phyloP scores from a whole-genome alignment of 2,888 invertebrate genomes.

The Teleiodes luculella region DNA sequence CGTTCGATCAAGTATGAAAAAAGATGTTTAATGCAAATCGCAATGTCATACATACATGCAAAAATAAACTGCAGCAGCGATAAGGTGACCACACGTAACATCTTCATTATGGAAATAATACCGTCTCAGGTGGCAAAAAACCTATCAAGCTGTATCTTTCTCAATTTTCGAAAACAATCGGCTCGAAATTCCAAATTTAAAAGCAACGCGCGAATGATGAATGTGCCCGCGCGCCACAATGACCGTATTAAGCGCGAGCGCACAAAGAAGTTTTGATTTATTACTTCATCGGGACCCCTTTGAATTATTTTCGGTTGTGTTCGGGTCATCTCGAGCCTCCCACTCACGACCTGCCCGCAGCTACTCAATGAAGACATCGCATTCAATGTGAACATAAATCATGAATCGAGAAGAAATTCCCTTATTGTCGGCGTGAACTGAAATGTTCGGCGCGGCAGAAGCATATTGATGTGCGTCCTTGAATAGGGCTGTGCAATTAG shows the following conservation, averaged over 20 bases:
- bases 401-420: slow-evolving; percentile 36
- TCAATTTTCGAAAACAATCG: slow-evolving; percentile 23
- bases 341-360: slow-evolving; percentile 71
- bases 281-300: slow-evolving; percentile 61
- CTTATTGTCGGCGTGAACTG: slow-evolving; percentile 36
- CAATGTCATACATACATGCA: background rate
- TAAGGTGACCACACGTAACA: background rate
- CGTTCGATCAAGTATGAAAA: too few species aligned
- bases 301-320: slow-evolving; percentile 44
- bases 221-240: slow-evolving; percentile 47
- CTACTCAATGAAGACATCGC: slow-evolving; percentile 67
- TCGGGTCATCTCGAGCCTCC: slow-evolving; percentile 62
- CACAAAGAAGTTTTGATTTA: slow-evolving; percentile 69
- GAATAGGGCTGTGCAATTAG: slow-evolving; percentile 10
- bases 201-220: slow-evolving; percentile 42
- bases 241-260: slow-evolving; percentile 52
- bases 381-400: slow-evolving; percentile 68
- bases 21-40: too few species aligned
- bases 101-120: background rate
- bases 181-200: slow-evolving; percentile 23
- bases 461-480: slow-evolving; percentile 14
- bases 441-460: slow-evolving; percentile 19
- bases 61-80: background rate
- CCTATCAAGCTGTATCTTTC: slow-evolving; percentile 1
- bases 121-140: background rate